phyloP scores from a whole-genome alignment of 1,140 invertebrate species.

The Papilio dardanus region DNA sequence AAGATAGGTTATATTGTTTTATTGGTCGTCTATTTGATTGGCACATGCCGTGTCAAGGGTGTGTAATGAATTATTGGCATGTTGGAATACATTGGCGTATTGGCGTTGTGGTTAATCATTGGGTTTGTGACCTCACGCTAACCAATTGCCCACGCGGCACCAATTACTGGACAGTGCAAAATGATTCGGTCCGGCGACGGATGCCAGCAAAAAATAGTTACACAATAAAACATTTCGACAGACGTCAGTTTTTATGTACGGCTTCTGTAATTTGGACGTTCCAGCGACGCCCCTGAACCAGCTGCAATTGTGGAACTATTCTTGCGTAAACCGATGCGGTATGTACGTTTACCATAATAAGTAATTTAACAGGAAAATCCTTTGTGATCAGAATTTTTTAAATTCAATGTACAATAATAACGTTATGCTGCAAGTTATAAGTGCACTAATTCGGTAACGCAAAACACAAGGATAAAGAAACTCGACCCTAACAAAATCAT shows the following conservation, averaged over 20 bases:
- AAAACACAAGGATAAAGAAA: not conserved
- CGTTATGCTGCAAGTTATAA: not conserved
- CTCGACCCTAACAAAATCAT: not conserved
- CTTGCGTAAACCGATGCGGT: not conserved
- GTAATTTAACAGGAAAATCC: not conserved
- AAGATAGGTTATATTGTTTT: not conserved
- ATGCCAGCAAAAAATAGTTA: not conserved
- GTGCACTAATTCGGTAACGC: not conserved
- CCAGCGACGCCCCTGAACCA: conserved; percentile 15
- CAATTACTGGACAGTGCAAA: not conserved
- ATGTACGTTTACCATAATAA: not conserved
- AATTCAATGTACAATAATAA: not conserved
- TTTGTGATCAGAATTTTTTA: not conserved
- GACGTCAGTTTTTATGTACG: conserved; percentile 11
- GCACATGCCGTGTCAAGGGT: conserved; percentile 6
- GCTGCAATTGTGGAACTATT: conserved; percentile 11
- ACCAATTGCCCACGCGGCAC: not conserved
- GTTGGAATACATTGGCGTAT: not conserved
- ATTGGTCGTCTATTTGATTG: conserved; percentile 1
- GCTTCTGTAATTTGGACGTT: conserved; percentile 23
- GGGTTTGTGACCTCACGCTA: not conserved
- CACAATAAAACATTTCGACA: conserved; percentile 26
- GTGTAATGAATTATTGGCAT: conserved; percentile 13
- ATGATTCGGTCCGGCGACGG: not conserved
- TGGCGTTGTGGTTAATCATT: conserved; percentile 24